phyloP scores from a whole-genome alignment of 2,113 vertebrate species.

The Aspidoscelis tigris region DNA sequence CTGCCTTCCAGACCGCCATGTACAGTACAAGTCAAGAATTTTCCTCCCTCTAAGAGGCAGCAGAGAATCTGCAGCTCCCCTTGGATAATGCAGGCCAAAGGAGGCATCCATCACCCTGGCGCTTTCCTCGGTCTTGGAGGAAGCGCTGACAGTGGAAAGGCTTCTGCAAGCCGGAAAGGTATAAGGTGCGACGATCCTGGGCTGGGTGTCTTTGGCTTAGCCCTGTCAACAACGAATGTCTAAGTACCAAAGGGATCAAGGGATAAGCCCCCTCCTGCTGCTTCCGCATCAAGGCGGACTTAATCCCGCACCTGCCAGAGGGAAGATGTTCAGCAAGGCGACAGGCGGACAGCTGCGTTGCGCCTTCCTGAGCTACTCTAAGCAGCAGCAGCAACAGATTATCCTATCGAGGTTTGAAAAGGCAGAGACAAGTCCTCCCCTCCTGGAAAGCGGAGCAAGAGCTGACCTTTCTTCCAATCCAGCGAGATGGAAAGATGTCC shows the following conservation, averaged over 20 bases:
- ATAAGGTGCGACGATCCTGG: not conserved
- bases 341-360: constrained; percentile 48
- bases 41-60: not conserved
- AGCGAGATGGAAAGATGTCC: too few relatives aligned
- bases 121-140: constrained; percentile 27
- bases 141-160: not conserved
- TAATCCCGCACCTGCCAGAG: constrained; percentile 42
- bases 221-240: constrained; percentile 11
- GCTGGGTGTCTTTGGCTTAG: not conserved
- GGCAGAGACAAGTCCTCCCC: not conserved
- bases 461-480: too few relatives aligned
- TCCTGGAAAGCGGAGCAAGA: too few relatives aligned
- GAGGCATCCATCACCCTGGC: not conserved
- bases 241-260: constrained; percentile 57
- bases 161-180: not conserved
- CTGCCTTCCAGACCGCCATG: too few relatives aligned
- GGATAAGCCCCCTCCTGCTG: constrained; percentile 62
- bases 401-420: not conserved
- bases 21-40: not conserved
- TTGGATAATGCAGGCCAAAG: constrained; percentile 47
- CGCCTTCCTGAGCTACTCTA: not conserved
- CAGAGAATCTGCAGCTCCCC: constrained; percentile 17
- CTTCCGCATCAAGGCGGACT: constrained; percentile 50
- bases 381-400: constrained; percentile 33
- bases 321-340: constrained; percentile 30